These are phyloP conservation scores for Netelia melanura DNA, from an alignment of 2,888 invertebrate species.

Conservation along the genomic window DNA sequence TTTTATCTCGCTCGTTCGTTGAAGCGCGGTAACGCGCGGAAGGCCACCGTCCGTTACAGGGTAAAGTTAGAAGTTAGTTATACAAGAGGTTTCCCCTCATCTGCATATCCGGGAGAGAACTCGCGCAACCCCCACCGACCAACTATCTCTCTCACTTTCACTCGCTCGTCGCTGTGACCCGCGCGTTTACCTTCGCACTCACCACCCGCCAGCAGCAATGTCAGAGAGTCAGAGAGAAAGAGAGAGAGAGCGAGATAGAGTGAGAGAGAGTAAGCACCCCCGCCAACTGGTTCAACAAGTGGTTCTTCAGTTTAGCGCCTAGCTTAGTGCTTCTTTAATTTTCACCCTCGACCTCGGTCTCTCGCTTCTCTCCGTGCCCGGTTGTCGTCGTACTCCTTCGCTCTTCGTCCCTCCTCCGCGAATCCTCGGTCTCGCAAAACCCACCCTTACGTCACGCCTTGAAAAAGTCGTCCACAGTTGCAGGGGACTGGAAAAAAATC, in stretches of 20 bases:
- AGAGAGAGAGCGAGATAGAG: constrained; percentile 53
- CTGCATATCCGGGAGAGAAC: constrained; percentile 81
- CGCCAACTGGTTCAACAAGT: constrained; percentile 82
- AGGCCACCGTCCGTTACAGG: constrained; percentile 76
- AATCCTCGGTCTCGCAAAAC: background rate
- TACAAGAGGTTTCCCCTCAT: constrained; percentile 81
- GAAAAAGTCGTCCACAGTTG: background rate
- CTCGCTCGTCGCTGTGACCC: constrained; percentile 52
- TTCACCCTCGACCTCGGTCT: constrained; percentile 71
- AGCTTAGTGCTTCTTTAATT: constrained; percentile 84
- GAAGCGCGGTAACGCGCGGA: constrained; percentile 64
- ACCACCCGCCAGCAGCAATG: constrained; percentile 71
- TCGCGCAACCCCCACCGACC: constrained; percentile 61
- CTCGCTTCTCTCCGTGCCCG: constrained; percentile 50
- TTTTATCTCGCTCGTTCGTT: constrained; percentile 37
- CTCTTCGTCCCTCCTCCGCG: constrained; percentile 22
- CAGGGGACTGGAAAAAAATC: background rate
- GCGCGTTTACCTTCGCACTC: constrained; percentile 58
- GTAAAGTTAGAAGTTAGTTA: constrained; percentile 84
- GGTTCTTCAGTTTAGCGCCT: constrained; percentile 84
- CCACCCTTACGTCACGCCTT: background rate
- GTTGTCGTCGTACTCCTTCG: constrained; percentile 35
- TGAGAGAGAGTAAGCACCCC: constrained; percentile 43
- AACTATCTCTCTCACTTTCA: constrained; percentile 58
- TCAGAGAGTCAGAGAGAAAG: no score